Base-by-base conservation (phyloP, 2,797 vertebrate species). In the Gallinago stenura region DNA sequence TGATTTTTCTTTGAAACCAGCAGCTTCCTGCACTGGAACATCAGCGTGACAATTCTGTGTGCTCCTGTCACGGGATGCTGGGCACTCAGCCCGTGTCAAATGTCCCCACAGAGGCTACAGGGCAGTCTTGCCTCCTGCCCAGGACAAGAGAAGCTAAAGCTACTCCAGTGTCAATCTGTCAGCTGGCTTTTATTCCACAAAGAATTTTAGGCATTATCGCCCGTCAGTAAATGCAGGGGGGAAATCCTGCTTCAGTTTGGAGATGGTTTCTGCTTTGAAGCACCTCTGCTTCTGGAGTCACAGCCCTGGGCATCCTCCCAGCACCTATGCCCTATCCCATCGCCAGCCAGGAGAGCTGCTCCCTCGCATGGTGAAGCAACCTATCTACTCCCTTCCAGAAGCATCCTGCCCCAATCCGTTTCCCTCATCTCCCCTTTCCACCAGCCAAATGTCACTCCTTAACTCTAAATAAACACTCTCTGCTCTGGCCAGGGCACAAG, bases 71-170 rank as follows among this genome's bases (percentile, higher is more conserved):
- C 0, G 4, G 48, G 71, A 41, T 25, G 41, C 41, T 78, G 72
- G 60, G 65, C 70, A 33, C 45, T 35, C 0, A 0, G 53, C 58
- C 50, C 0, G 0, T 41, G 53, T 41, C 43, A 35, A 17, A 51
- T 1, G 0, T 58, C n/a, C 33, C 80, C 45, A 4, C 3, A 22
- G 58, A 90, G 30, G 43, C 62, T 58, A 60, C 37, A 54, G 57
- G 24, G 12, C 33, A 53, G 19, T 15, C 30, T 46, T 51, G 30
- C 21, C 57, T 45, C 54, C 33, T 60, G 53, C 31, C 35, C 35
- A 37, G 53, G 30, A 65, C 7, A 61, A 46, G 70, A 65, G 83
- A 93, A 65, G 26, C 73, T 39, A n/a, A 61, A 91, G 46, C 30
- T 78, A 18, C 15, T 22, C 17, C 31, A 17, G 15, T 1, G 1